These are phyloP conservation scores for Chiloscyllium punctatum DNA, from an alignment of 2,797 vertebrate species.

Conservation along the genomic window DNA sequence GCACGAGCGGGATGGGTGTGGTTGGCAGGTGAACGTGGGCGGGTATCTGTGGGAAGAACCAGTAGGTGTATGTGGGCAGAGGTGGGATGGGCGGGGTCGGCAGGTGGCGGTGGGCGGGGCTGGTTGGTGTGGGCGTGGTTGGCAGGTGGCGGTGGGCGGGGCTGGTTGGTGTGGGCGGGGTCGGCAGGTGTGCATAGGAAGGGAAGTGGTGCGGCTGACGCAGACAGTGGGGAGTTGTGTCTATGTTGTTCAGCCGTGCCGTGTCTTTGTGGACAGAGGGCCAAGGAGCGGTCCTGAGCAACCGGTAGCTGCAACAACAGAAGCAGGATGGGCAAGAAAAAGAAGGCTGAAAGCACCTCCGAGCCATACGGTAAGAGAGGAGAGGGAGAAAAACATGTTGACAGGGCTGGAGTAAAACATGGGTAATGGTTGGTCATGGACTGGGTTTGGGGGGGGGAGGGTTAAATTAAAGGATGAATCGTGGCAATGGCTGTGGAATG, in stretches of 20 bases:
- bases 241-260: not conserved
- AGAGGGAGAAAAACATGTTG: not conserved
- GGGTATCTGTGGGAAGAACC: not conserved
- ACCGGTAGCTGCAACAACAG: not conserved
- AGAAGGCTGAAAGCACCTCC: not conserved
- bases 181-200: not conserved
- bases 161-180: not conserved
- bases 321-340: not conserved
- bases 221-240: not conserved
- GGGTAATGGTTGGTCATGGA: not conserved
- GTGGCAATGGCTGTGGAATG: too few relatives aligned
- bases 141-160: not conserved
- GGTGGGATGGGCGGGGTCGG: not conserved
- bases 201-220: not conserved
- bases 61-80: not conserved
- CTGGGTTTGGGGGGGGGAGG: too few relatives aligned
- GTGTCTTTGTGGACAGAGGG: too few relatives aligned
- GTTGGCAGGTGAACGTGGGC: not conserved
- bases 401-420: not conserved
- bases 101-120: not conserved
- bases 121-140: not conserved
- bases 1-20: not conserved
- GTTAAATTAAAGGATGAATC: not conserved
- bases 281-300: not conserved
- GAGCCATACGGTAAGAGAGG: not conserved